These are phyloP conservation scores for Melanotaenia boesemani DNA, from an alignment of 2,797 vertebrate species.

Conservation along the genomic window DNA sequence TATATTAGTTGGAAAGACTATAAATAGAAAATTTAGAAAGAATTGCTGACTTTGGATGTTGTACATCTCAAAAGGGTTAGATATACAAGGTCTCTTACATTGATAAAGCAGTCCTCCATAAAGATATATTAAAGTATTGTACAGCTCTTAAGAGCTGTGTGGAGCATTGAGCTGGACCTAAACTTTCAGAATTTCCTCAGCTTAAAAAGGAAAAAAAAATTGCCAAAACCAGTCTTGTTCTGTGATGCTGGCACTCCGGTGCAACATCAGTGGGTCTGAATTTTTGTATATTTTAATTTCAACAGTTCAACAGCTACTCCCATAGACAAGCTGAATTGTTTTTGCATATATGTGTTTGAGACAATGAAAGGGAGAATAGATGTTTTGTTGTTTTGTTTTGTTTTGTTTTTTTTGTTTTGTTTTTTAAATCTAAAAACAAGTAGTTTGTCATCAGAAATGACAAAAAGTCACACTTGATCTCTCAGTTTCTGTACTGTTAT, in stretches of 20 bases:
- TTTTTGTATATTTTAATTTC: neutral
- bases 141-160: neutral
- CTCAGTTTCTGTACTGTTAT: neutral
- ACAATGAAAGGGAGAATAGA: neutral
- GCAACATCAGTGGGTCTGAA: neutral
- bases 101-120: neutral
- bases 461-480: constrained; percentile 5
- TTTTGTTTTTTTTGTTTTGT: neutral
- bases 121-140: neutral
- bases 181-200: neutral
- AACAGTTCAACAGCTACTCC: neutral
- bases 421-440: constrained; percentile 16
- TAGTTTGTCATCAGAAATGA: constrained; percentile 36
- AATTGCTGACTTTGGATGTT: neutral
- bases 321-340: neutral
- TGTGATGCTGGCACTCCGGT: neutral
- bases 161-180: neutral
- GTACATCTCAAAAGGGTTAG: neutral
- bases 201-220: neutral
- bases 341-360: neutral
- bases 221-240: neutral
- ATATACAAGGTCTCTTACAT: neutral
- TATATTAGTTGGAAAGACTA: constrained; percentile 30
- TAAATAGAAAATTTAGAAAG: constrained; percentile 15
- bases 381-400: neutral